These are phyloP conservation scores for Pipistrellus nathusii DNA, from an alignment of 2,797 vertebrate genomes.

Conservation along the genomic window DNA sequence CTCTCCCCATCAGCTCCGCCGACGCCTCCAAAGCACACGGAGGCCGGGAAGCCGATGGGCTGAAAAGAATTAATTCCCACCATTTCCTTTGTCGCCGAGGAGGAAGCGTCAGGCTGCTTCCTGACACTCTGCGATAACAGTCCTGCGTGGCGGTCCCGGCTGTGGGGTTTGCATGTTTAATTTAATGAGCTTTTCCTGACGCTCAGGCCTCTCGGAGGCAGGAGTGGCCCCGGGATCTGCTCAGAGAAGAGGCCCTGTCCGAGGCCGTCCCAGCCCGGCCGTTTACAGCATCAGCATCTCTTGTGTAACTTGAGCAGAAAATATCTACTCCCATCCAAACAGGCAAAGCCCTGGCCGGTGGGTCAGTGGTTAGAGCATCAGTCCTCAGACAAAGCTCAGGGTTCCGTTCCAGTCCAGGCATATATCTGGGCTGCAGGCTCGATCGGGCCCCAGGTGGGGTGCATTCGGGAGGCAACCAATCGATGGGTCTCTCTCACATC, in stretches of 20 bases:
- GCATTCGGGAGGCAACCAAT: too few species aligned
- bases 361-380: too few species aligned
- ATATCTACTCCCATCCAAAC: neutral
- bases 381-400: too few species aligned
- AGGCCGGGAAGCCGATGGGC: constrained; percentile 66
- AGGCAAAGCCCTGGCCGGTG: too few species aligned
- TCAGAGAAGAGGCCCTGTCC: neutral
- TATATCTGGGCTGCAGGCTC: too few species aligned
- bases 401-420: too few species aligned
- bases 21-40: constrained; percentile 26
- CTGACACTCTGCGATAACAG: constrained; percentile 51
- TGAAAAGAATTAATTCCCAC: constrained; percentile 56
- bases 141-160: constrained; percentile 18
- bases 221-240: too few species aligned
- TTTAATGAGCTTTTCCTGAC: constrained; percentile 23
- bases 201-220: neutral
- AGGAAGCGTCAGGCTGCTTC: constrained; percentile 52
- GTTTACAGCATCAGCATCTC: neutral
- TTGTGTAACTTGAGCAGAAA: neutral
- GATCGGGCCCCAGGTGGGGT: too few species aligned
- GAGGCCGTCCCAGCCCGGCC: neutral
- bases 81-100: neutral
- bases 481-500: too few species aligned
- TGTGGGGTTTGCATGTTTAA: constrained; percentile 1
- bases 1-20: neutral